These are phyloP conservation scores for Eremophila alpestris DNA, from an alignment of 2,797 vertebrate species.

Conservation along the genomic window DNA sequence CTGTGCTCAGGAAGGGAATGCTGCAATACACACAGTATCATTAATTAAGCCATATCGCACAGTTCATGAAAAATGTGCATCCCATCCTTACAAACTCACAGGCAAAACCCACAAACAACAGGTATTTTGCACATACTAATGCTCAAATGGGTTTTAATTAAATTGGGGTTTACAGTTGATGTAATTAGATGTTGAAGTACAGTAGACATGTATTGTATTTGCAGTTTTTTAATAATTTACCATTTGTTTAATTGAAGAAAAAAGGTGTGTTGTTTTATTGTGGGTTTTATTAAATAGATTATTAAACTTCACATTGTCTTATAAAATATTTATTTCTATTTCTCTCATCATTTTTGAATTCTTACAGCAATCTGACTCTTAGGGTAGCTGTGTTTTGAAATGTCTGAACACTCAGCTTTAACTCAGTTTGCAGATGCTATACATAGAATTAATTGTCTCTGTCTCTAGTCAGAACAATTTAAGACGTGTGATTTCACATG, in stretches of 20 bases:
- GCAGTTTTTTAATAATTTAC: conserved; percentile 74
- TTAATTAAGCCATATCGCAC: conserved; percentile 75
- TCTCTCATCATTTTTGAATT: neutral
- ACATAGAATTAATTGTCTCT: neutral
- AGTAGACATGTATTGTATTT: conserved; percentile 73
- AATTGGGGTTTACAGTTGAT: conserved; percentile 63
- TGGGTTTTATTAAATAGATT: conserved; percentile 75
- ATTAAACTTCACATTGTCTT: conserved; percentile 61
- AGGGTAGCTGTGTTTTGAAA: neutral
- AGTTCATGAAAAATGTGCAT: conserved; percentile 50
- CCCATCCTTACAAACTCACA: conserved; percentile 29
- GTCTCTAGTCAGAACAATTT: neutral
- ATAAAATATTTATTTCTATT: conserved; percentile 17
- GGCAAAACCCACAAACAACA: conserved; percentile 9
- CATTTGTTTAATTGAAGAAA: conserved; percentile 64
- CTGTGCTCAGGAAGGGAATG: conserved; percentile 24
- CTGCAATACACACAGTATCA: conserved; percentile 35
- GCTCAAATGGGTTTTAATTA: conserved; percentile 70
- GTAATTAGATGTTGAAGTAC: conserved; percentile 71
- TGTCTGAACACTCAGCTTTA: neutral
- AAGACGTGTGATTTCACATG: neutral
- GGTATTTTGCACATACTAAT: conserved; percentile 75
- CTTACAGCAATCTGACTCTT: neutral
- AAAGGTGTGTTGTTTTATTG: conserved; percentile 72
- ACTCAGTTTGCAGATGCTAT: neutral